Conservation (phyloP, 2,888 invertebrate species). For the Synanthedon formicaeformis region DNA sequence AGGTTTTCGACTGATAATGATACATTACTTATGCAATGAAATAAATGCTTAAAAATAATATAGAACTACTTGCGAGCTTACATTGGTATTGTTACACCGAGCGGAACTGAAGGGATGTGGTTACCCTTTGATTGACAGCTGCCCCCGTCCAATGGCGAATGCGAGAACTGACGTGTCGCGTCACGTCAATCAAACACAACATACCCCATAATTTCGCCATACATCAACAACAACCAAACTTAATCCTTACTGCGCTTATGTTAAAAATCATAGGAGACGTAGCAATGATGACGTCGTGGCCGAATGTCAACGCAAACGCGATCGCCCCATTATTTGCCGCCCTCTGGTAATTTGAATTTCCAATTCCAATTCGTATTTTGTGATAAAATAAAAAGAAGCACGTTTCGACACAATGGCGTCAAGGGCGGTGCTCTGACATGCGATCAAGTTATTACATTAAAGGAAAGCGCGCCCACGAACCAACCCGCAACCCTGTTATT, state of each 20-base stretch:
- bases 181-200: conserved; percentile 80
- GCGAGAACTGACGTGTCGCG: conserved; percentile 82
- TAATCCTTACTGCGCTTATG: conserved; percentile 25
- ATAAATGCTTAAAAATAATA: too few relatives aligned
- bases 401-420: conserved; percentile 70
- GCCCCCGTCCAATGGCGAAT: conserved; percentile 82
- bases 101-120: conserved; percentile 54
- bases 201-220: conserved; percentile 32
- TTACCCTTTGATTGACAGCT: conserved; percentile 80
- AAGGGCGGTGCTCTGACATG: conserved; percentile 71
- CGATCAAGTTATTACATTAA: conserved; percentile 72
- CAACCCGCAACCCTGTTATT: conserved; percentile 44
- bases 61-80: too few relatives aligned
- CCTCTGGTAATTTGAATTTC: conserved; percentile 71
- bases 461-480: conserved; percentile 60
- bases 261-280: conserved; percentile 23
- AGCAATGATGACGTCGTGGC: conserved; percentile 29
- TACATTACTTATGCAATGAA: too few relatives aligned
- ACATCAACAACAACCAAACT: conserved; percentile 19
- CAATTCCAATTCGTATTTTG: conserved; percentile 70
- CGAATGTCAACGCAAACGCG: conserved; percentile 60
- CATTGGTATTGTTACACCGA: conserved; percentile 19
- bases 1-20: too few relatives aligned
- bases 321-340: conserved; percentile 69
- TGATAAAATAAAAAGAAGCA: conserved; percentile 67